Evolutionary conservation across 2,113 vertebrate genomes (phyloP), one percentile per base, ranked within the genome.

Genomic region (Chamaea fasciata): DNA sequence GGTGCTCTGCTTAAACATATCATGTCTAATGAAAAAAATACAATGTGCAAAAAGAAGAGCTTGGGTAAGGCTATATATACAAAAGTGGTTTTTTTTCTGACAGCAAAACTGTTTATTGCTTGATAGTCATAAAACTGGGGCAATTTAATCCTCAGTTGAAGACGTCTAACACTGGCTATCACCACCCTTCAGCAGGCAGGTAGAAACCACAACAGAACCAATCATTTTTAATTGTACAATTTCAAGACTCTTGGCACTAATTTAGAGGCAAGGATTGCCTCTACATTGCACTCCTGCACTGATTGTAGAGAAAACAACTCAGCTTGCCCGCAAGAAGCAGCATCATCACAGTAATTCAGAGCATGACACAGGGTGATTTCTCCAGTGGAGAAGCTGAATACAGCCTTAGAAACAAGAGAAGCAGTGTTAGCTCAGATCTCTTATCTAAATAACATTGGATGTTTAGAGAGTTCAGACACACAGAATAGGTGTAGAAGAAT

Each of bases 151-250:
- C 52, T 70, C 87, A 44, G 19, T 1, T 76, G 56, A 37, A 82
- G 62, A 49, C 2, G 2, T 26, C 24, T 65, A 52, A 60, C 30
- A 17, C 20, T 76, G 53, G n/a, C 52, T 87, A 82, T 64, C 84
- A 67, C 7, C 56, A 84, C 18, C 15, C 49, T 71, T 84, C 56
- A 79, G 24, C n/a, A 79, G 22, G 19, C 41, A 87, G 75, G 78
- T 64, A 79, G 49, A 68, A 90, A 56, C 44, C n/a, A 79, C 57
- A 85, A 82, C 18, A 85, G 27, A 87, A 52, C 39, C 7, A 84
- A 49, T 42, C 0, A 39, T 39, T 87, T 76, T 85, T 53, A 63
- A 55, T 63, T 1, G 0, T 44, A 52, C 0, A 0, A 27, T 68
- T 81, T 37, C 28, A 83, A 88, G 64, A 63, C 60, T 70, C 33